Evolutionary conservation across 2,888 invertebrate species (phyloP).

Genomic region (Theodoxus fluviatilis): DNA sequence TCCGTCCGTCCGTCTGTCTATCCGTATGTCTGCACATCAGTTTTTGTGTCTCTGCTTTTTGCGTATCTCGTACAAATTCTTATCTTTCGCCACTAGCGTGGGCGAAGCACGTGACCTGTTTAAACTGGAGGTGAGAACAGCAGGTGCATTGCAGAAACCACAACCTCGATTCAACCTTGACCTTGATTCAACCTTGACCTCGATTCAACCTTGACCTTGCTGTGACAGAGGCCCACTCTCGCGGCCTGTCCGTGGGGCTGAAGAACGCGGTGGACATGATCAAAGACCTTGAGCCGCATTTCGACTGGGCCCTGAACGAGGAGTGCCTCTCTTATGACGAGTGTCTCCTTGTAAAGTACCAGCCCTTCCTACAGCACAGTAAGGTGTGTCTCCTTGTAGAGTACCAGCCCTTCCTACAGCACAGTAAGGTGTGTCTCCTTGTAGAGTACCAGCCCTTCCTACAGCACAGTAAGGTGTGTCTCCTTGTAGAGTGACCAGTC

Average conservation of each 20-base stretch:
- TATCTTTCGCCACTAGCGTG: not conserved
- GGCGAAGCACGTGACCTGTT: not conserved
- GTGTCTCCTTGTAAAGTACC: slow-evolving; percentile 37
- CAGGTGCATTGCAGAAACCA: not conserved
- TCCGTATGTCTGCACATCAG: not conserved
- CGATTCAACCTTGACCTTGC: not conserved
- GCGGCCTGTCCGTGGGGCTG: slow-evolving; percentile 40
- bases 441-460: slow-evolving; percentile 39
- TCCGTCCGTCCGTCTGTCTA: not conserved
- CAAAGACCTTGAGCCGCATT: slow-evolving; percentile 33
- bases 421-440: slow-evolving; percentile 38
- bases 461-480: slow-evolving; percentile 37
- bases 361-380: slow-evolving; percentile 36
- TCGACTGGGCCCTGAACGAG: slow-evolving; percentile 48
- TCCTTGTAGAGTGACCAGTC: slow-evolving; percentile 34
- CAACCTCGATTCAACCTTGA: not conserved
- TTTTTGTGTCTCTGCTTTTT: not conserved
- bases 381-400: slow-evolving; percentile 39
- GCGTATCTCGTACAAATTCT: not conserved
- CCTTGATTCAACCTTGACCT: not conserved
- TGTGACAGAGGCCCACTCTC: slow-evolving; percentile 37
- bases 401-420: slow-evolving; percentile 38
- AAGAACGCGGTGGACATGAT: slow-evolving; percentile 45
- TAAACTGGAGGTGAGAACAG: not conserved
- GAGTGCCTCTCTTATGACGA: slow-evolving; percentile 40